These are phyloP conservation scores for Spicauda simplicius DNA, from an alignment of 2,888 invertebrate species.

Conservation along the genomic window DNA sequence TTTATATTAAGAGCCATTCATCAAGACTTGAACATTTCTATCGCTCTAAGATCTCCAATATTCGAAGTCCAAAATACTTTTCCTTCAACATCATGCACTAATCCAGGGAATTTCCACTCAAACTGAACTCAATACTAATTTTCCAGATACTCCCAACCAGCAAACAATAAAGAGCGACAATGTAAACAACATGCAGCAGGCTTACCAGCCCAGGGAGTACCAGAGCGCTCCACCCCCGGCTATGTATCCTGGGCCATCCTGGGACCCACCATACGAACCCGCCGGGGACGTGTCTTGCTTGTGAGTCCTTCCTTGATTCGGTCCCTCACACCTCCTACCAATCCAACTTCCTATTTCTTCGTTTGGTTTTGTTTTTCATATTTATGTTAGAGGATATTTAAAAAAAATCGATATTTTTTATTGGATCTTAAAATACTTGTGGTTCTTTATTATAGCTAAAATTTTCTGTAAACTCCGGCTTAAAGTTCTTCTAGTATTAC, in stretches of 20 bases:
- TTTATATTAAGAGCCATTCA: too few species aligned
- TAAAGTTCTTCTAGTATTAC: too few species aligned
- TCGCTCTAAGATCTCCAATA: too few species aligned
- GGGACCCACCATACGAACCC: constrained; percentile 80
- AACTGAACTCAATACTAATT: constrained; percentile 51
- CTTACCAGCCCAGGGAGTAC: constrained; percentile 74
- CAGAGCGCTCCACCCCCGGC: constrained; percentile 63
- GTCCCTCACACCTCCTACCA: constrained; percentile 52
- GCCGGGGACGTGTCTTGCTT: constrained; percentile 82
- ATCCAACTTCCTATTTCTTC: constrained; percentile 44
- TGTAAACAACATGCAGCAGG: constrained; percentile 81
- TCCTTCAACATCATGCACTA: too few species aligned
- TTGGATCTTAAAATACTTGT: too few species aligned
- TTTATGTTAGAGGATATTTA: too few species aligned
- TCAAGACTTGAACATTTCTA: too few species aligned
- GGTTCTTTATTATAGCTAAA: too few species aligned
- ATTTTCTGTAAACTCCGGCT: too few species aligned
- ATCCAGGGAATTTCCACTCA: background rate
- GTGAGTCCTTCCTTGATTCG: constrained; percentile 78
- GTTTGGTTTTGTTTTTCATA: constrained; percentile 10
- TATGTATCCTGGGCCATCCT: constrained; percentile 68
- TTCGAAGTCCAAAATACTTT: too few species aligned
- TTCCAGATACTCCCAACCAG: constrained; percentile 77
- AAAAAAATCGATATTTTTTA: too few species aligned
- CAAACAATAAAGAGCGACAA: constrained; percentile 79